Percentiles rank a stretch among this genome's conserved stretches.
phyloP scores from a whole-genome alignment of 2,888 invertebrate species.

The Parasteatoda lunata region DNA sequence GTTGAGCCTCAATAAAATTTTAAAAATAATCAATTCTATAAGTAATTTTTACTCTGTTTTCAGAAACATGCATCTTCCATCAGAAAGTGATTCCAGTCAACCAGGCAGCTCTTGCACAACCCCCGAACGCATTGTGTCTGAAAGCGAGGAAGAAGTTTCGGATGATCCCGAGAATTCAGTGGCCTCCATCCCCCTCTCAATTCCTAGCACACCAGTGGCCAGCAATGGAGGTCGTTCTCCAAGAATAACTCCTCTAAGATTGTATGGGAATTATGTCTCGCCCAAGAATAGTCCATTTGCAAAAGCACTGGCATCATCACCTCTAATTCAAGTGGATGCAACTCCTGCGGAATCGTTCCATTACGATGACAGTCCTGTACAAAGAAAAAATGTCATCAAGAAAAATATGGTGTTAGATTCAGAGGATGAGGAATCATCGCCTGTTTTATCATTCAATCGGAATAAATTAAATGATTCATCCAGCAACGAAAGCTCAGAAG shows the following conservation, averaged over 20 bases:
- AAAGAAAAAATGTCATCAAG: background rate
- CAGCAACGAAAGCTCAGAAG: too few relatives aligned
- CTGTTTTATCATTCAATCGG: too few relatives aligned
- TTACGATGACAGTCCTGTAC: background rate
- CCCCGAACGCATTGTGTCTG: background rate
- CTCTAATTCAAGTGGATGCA: slow-evolving; percentile 1
- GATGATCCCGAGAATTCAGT: background rate
- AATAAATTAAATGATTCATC: too few relatives aligned
- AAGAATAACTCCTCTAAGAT: slow-evolving; percentile 31
- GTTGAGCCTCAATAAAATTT: too few relatives aligned
- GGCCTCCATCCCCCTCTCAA: background rate
- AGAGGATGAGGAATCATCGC: background rate
- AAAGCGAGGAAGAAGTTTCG: background rate
- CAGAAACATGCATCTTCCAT: background rate
- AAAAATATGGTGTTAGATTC: background rate
- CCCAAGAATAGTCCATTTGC: slow-evolving; percentile 25
- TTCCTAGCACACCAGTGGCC: background rate
- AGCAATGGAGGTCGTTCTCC: background rate
- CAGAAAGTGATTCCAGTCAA: background rate
- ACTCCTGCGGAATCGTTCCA: background rate
- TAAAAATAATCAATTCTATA: too few relatives aligned
- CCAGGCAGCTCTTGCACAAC: background rate
- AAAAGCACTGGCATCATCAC: slow-evolving; percentile 21
- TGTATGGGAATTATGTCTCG: slow-evolving; percentile 4
- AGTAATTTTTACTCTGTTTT: background rate